These are phyloP conservation scores for Drosophila watanabei DNA, from an alignment of 1,140 invertebrate genomes.

Conservation along the genomic window DNA sequence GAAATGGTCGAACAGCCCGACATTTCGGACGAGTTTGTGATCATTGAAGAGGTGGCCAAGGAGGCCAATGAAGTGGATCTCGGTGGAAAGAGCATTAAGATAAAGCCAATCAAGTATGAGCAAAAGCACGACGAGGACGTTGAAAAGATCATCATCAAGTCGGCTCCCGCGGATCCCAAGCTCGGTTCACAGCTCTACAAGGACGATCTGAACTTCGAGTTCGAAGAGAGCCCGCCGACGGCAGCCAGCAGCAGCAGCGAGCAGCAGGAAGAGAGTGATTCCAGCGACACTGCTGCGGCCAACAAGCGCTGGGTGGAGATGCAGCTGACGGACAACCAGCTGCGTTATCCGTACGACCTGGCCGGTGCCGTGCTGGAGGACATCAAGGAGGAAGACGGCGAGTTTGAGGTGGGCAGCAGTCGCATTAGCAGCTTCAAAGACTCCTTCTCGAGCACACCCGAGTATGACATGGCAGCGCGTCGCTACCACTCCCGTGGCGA, in stretches of 20 bases:
- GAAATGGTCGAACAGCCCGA: constrained; percentile 94
- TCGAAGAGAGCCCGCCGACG: constrained; percentile 90
- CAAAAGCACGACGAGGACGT: constrained; percentile 90
- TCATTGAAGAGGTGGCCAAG: constrained; percentile 94
- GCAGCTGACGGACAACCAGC: constrained; percentile 91
- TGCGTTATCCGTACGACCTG: constrained; percentile 89
- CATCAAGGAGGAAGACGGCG: constrained; percentile 96
- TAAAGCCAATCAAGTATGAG: constrained; percentile 87
- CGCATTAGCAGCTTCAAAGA: constrained; percentile 92
- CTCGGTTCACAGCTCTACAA: constrained; percentile 86
- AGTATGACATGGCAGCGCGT: constrained; percentile 92
- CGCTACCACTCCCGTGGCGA: constrained; percentile 94
- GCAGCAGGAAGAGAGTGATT: constrained; percentile 86
- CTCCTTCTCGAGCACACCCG: constrained; percentile 92
- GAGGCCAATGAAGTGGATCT: constrained; percentile 92
- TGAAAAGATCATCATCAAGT: constrained; percentile 90
- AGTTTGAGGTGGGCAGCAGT: constrained; percentile 93
- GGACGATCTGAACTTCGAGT: constrained; percentile 89
- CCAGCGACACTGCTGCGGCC: constrained; percentile 89
- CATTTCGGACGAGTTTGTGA: constrained; percentile 94
- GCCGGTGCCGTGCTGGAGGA: constrained; percentile 94
- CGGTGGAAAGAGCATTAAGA: constrained; percentile 92
- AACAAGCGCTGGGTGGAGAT: constrained; percentile 95
- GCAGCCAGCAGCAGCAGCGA: constrained; percentile 85
- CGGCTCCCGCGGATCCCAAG: constrained; percentile 86